A percentile compares a stretch with the other conserved stretches of the same genome.
Evolutionary conservation across 2,888 invertebrate genomes (phyloP).

Genomic region (Heteromyza rotundicornis): DNA sequence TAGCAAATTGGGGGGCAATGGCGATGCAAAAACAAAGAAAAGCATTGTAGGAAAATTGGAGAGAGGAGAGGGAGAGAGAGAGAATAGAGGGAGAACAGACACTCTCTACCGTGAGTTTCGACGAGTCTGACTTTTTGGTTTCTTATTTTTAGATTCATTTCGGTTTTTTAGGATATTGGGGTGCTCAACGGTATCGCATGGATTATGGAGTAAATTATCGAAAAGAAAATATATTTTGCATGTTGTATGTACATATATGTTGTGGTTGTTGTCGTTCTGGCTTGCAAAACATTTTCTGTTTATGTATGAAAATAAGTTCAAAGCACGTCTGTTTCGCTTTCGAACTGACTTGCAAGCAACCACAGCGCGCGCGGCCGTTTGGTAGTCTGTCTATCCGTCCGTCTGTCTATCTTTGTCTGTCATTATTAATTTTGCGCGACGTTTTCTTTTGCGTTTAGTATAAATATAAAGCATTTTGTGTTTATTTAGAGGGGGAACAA

Average conservation of each 20-base stretch:
- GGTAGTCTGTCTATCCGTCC: slow-evolving; percentile 22
- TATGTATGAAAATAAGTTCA: slow-evolving; percentile 14
- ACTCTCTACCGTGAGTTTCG: no score
- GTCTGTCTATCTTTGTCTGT: slow-evolving; percentile 28
- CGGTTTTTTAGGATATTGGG: not conserved
- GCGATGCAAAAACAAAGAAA: slow-evolving; percentile 12
- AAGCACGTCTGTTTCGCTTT: slow-evolving; percentile 18
- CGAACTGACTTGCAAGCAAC: slow-evolving; percentile 3
- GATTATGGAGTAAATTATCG: slow-evolving; percentile 2
- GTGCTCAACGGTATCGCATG: not conserved
- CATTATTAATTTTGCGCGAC: slow-evolving; percentile 29
- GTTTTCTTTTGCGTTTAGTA: slow-evolving; percentile 8
- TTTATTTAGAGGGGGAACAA: slow-evolving; percentile 19
- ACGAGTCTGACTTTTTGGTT: not conserved
- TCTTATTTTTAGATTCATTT: slow-evolving; percentile 8
- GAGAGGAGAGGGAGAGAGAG: not conserved
- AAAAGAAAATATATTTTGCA: not conserved
- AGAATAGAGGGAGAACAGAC: no score
- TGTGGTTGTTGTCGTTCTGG: not conserved
- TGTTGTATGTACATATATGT: not conserved
- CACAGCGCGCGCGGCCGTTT: slow-evolving; percentile 1
- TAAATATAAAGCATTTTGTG: slow-evolving; percentile 20
- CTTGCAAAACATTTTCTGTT: not conserved
- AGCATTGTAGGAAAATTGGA: not conserved
- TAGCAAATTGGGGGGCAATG: slow-evolving; percentile 19